These are phyloP conservation scores for Microctonus brassicae DNA, from an alignment of 2,888 invertebrate genomes.

Conservation along the genomic window DNA sequence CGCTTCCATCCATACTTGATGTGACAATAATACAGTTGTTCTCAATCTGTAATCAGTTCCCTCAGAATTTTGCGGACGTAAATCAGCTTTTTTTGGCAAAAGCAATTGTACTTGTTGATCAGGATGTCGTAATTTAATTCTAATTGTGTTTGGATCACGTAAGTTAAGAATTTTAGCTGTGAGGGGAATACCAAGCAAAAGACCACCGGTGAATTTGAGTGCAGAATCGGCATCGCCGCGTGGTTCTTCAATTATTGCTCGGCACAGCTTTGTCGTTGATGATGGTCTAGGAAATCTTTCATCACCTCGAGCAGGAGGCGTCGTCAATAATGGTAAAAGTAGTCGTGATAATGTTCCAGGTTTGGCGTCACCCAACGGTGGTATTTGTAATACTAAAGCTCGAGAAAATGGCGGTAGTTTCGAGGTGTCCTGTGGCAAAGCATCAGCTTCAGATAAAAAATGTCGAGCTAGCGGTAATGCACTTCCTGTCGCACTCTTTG, in stretches of 20 bases:
- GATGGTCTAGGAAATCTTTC: conserved; percentile 63
- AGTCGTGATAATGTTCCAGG: conserved; percentile 86
- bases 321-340: conserved; percentile 81
- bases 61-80: conserved; percentile 77
- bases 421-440: conserved; percentile 61
- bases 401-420: conserved; percentile 78
- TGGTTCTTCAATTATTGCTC: conserved; percentile 87
- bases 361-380: conserved; percentile 84
- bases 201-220: conserved; percentile 92
- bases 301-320: conserved; percentile 73
- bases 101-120: conserved; percentile 90
- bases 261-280: conserved; percentile 80
- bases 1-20: conserved; percentile 93
- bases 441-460: conserved; percentile 75
- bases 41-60: conserved; percentile 78
- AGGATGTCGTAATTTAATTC: conserved; percentile 91
- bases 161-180: conserved; percentile 90
- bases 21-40: conserved; percentile 90
- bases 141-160: conserved; percentile 79
- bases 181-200: conserved; percentile 88
- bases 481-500: conserved; percentile 79
- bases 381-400: conserved; percentile 83
- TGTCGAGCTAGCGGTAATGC: conserved; percentile 82
- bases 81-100: conserved; percentile 82
- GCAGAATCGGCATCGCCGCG: conserved; percentile 85